These are phyloP conservation scores for Teleogryllus oceanicus DNA, from an alignment of 2,888 invertebrate species.

Conservation along the genomic window DNA sequence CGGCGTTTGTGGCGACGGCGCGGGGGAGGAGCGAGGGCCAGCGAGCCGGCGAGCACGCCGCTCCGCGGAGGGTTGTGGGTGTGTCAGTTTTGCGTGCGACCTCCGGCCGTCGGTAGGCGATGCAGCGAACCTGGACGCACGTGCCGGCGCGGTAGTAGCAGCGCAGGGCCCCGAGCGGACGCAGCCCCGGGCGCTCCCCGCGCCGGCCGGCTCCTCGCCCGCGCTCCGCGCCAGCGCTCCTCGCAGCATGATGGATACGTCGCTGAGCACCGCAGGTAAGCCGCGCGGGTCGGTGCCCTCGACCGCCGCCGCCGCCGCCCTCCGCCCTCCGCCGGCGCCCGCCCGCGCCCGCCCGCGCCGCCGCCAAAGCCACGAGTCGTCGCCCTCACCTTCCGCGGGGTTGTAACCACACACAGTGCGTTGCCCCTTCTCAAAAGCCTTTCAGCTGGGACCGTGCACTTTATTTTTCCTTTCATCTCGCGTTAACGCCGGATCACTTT, in stretches of 20 bases:
- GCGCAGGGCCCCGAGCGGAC: not conserved
- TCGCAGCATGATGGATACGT: not conserved
- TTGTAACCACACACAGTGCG: too few relatives aligned
- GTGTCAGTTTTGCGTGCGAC: not conserved
- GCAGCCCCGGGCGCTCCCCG: not conserved
- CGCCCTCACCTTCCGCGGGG: too few relatives aligned
- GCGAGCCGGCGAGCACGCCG: not conserved
- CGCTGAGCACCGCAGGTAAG: conserved; percentile 1
- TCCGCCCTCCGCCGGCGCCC: too few relatives aligned
- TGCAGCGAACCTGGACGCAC: not conserved
- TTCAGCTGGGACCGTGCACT: too few relatives aligned
- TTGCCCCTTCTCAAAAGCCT: too few relatives aligned
- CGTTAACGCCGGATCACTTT: too few relatives aligned
- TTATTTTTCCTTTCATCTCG: too few relatives aligned
- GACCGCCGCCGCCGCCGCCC: too few relatives aligned
- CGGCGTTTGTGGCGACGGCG: not conserved
- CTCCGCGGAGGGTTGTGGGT: not conserved
- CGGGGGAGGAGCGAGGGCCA: not conserved
- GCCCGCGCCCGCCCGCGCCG: too few relatives aligned
- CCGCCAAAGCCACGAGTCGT: too few relatives aligned
- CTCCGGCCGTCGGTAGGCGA: not conserved
- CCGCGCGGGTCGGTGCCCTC: too few relatives aligned
- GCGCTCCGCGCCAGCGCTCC: not conserved
- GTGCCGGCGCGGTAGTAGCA: not conserved
- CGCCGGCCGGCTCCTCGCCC: not conserved